Evolutionary conservation across 2,113 vertebrate species (phyloP).

Genomic region (Nerophis lumbriciformis): DNA sequence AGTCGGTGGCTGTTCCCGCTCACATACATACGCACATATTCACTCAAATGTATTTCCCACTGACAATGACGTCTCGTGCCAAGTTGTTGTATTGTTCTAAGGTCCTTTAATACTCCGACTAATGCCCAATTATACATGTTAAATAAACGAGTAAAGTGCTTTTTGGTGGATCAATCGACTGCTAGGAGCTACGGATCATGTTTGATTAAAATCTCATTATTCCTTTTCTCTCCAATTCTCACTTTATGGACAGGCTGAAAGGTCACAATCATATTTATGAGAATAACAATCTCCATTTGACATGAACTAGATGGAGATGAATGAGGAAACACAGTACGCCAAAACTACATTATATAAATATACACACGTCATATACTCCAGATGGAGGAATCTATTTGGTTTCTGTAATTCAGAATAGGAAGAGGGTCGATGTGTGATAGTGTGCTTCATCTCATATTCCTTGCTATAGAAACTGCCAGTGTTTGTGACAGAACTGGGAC

Average conservation of each 20-base stretch:
- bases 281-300: conserved; percentile 6
- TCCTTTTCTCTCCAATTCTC: neutral
- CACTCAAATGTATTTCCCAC: conserved; percentile 34
- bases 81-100: conserved; percentile 25
- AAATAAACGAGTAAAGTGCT: conserved; percentile 22
- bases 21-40: neutral
- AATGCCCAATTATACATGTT: conserved; percentile 25
- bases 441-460: conserved; percentile 38
- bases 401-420: conserved; percentile 52
- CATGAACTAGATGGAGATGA: conserved; percentile 23
- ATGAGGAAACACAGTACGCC: conserved; percentile 40
- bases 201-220: conserved; percentile 18
- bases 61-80: conserved; percentile 52
- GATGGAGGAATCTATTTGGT: conserved; percentile 57
- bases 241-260: conserved; percentile 10
- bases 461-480: conserved; percentile 52
- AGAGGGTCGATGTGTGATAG: conserved; percentile 32
- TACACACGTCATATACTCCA: conserved; percentile 38
- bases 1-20: conserved; percentile 47
- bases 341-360: conserved; percentile 30
- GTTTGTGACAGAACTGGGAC: conserved; percentile 60
- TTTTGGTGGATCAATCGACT: conserved; percentile 17
- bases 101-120: conserved; percentile 11
- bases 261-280: neutral
- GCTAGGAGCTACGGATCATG: conserved; percentile 16